Conservation (phyloP, 2,888 invertebrate genomes). For the Lottia gigantea region DNA sequence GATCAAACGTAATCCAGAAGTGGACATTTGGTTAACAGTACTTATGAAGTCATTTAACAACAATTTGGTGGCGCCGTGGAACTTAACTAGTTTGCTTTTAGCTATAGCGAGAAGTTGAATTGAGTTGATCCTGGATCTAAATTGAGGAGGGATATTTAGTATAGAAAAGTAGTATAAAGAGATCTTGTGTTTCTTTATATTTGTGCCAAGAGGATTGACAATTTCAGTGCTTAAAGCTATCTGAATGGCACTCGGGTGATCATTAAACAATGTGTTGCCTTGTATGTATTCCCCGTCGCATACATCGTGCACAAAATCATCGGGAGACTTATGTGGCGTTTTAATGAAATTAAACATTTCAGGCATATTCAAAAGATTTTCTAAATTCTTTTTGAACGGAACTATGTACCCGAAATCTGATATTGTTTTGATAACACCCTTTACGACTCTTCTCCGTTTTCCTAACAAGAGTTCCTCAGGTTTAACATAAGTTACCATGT, state of each 20-base stretch:
- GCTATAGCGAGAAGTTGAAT: neutral
- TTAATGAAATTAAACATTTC: no score
- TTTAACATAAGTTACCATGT: neutral
- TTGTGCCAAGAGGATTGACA: constrained; percentile 15
- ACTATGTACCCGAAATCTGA: neutral
- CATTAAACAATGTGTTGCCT: no score
- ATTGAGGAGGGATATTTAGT: neutral
- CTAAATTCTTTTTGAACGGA: neutral
- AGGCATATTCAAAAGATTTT: neutral
- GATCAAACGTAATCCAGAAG: neutral
- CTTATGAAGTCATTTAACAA: neutral
- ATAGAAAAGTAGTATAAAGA: neutral
- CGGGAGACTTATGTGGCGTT: no score
- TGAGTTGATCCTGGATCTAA: neutral
- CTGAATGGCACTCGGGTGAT: no score
- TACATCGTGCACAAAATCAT: neutral
- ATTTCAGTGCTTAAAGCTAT: neutral
- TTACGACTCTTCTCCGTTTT: neutral
- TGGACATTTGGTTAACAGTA: neutral
- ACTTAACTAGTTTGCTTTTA: neutral
- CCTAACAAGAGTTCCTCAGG: neutral
- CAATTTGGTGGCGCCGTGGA: neutral
- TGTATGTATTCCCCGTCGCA: no score
- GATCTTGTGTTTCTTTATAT: constrained; percentile 7
- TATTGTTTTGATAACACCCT: neutral